A percentile compares a stretch with the other conserved stretches of the same genome.
Conservation (phyloP, 2,113 vertebrate genomes). For the Saguinus midas region DNA sequence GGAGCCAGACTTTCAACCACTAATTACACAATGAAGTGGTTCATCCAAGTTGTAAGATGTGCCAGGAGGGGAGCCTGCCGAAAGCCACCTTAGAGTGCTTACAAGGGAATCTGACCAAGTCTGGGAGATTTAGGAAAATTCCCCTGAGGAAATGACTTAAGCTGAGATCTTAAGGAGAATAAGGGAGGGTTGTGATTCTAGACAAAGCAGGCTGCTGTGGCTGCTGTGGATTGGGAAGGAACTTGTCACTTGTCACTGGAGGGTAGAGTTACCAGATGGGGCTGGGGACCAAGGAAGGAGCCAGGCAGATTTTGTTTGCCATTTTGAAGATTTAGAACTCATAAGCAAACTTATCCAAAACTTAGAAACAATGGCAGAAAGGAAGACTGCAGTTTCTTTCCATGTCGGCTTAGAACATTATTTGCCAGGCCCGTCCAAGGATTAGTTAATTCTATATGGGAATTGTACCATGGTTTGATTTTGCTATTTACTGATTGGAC, state of each 20-base stretch:
- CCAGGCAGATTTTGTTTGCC: background rate
- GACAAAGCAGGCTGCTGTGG: background rate
- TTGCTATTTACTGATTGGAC: background rate
- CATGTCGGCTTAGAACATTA: background rate
- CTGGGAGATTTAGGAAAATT: background rate
- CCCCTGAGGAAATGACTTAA: background rate
- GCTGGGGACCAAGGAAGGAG: background rate
- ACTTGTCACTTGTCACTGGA: background rate
- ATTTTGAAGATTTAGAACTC: background rate
- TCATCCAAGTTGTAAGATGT: background rate
- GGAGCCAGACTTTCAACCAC: background rate
- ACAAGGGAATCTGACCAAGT: background rate
- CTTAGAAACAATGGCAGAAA: background rate
- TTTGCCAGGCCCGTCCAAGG: background rate
- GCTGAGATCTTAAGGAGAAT: background rate
- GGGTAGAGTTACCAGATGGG: background rate
- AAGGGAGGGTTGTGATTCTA: background rate
- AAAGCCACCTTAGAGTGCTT: background rate
- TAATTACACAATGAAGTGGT: background rate
- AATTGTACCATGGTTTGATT: background rate
- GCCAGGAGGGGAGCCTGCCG: background rate
- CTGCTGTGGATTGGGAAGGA: background rate
- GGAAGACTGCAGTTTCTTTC: background rate
- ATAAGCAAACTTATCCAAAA: background rate
- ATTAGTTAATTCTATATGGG: background rate